Evolutionary conservation across 2,888 invertebrate species (phyloP).

Genomic region (Octodonta nipae): DNA sequence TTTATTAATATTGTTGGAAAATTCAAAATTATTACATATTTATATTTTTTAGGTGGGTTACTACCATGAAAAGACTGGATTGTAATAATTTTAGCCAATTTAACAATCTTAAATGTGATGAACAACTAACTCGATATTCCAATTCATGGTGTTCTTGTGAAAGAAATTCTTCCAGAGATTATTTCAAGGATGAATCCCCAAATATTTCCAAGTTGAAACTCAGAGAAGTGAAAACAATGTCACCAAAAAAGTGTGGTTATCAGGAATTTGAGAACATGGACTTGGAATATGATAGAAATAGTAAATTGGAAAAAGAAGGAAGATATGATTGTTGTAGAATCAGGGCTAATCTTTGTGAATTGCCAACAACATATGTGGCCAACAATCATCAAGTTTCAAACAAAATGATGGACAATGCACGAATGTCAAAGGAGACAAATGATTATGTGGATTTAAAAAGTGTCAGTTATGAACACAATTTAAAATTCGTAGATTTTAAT

Average conservation of each 20-base stretch:
- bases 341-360: slow-evolving; percentile 29
- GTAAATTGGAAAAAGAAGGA: slow-evolving; percentile 18
- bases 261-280: slow-evolving; percentile 33
- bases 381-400: slow-evolving; percentile 28
- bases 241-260: slow-evolving; percentile 26
- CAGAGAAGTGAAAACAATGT: slow-evolving; percentile 30
- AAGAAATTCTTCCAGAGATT: slow-evolving; percentile 27
- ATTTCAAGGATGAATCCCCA: slow-evolving; percentile 31
- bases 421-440: slow-evolving; percentile 20
- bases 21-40: no score
- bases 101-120: no score
- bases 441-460: slow-evolving; percentile 23
- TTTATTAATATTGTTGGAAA: no score
- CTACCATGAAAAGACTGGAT: no score
- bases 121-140: slow-evolving; percentile 15
- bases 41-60: no score
- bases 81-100: no score
- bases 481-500: slow-evolving; percentile 19
- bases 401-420: slow-evolving; percentile 17
- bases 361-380: slow-evolving; percentile 34
- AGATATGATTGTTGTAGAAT: slow-evolving; percentile 25
- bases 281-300: slow-evolving; percentile 26
- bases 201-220: slow-evolving; percentile 29
- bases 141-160: slow-evolving; percentile 34
- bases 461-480: slow-evolving; percentile 23